Evolutionary conservation across 2,888 invertebrate genomes (phyloP), one percentile per base, ranked within the genome.

Genomic region (Trachelus troglodyta): DNA sequence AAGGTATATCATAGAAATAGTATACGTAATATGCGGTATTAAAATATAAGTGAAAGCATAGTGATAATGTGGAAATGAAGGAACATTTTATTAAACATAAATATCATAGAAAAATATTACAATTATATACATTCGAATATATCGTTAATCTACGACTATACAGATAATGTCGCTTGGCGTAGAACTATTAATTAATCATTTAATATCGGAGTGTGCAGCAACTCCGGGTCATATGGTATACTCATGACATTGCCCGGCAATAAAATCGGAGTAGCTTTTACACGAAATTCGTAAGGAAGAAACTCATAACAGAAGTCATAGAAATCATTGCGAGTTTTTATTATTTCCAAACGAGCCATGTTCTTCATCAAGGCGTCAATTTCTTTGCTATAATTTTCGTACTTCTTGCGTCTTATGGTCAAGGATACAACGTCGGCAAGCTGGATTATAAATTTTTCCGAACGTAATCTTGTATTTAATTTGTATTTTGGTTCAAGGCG

Each of bases 261-360:
- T 23, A 85, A 11, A 81, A 90, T 91, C 0, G 91, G 91, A 6
- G 86, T 79, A 0, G 81, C 88, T 77, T 91, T 91, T 4, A 81
- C 31, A 6, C 89, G 87, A 77, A 91, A 87, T 0, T 86, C 84
- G 33, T 87, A 87, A 1, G 91, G 91, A 40, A 91, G 76, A 79
- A 83, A 91, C 0, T 91, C 86, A 4, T 82, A 79, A 37, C 88
- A 90, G 73, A 91, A 91, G 33, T 82, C 71, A 75, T 89, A 84
- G 80, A 91, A 91, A 68, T 91, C 90, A 11, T 83, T 79, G 11
- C 86, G 85, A 0, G 84, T 88, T 69, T 75, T 40, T 2, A 91
- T 84, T 33, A 91, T 87, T 3, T 78, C 79, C 2, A 89, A 79
- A 4, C 81, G 83, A 1, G 91, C 91, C 88, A 91, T 88, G 56